Evolutionary conservation across 2,888 invertebrate genomes (phyloP).

Genomic region (Hyppa rectilinea): DNA sequence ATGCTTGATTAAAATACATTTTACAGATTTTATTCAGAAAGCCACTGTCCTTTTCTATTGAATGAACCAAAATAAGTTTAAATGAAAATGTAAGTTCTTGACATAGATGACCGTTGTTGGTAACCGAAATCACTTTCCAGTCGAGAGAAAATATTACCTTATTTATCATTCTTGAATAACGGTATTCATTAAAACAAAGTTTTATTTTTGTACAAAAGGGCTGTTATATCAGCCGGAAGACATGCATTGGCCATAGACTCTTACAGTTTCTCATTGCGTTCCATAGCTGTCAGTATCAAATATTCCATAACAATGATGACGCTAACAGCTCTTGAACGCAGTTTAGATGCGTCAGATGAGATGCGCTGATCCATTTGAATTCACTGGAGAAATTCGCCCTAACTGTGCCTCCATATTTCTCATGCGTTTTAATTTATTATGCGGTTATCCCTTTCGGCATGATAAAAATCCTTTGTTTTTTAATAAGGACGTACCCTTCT

Average conservation of each 20-base stretch:
- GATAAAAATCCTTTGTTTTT: too few species aligned
- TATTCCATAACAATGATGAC: too few species aligned
- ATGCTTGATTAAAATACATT: background rate
- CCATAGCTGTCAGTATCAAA: too few species aligned
- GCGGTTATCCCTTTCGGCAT: background rate
- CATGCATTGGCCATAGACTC: background rate
- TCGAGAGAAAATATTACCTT: conserved; percentile 17
- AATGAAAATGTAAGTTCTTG: background rate
- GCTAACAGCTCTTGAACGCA: too few species aligned
- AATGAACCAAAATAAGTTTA: background rate
- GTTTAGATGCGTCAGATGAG: too few species aligned
- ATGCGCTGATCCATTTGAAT: too few species aligned
- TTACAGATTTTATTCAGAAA: background rate
- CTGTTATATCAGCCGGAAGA: conserved; percentile 1
- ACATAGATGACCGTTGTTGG: background rate
- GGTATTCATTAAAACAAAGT: background rate
- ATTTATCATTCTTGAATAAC: conserved; percentile 25
- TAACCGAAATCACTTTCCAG: background rate
- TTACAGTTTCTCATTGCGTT: background rate
- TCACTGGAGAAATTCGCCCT: too few species aligned
- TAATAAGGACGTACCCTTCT: too few species aligned
- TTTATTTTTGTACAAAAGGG: conserved; percentile 18
- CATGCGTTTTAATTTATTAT: background rate
- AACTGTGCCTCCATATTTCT: background rate
- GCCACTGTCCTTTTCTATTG: background rate